phyloP scores from a whole-genome alignment of 1,140 invertebrate genomes.

The Dryas iulia region DNA sequence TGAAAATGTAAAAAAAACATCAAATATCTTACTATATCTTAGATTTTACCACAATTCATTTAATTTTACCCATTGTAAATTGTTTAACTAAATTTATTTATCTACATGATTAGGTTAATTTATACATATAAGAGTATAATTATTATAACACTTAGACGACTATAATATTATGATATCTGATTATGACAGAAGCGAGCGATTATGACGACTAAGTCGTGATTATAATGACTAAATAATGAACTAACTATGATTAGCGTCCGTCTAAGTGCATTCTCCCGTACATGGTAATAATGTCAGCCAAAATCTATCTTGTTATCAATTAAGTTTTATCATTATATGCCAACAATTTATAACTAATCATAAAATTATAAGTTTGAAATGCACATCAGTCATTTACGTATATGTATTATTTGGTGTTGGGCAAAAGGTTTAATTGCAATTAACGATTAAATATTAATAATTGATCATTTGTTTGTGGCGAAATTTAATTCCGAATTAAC shows the following conservation, averaged over 20 bases:
- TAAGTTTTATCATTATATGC: neutral
- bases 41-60: constrained; percentile 2
- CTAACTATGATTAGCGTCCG: neutral
- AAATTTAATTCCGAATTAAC: too few relatives aligned
- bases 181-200: neutral
- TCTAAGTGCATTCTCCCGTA: neutral
- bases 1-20: neutral
- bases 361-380: neutral
- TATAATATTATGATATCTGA: constrained; percentile 2
- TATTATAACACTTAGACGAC: constrained; percentile 1
- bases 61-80: constrained; percentile 16
- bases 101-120: constrained; percentile 5
- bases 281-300: neutral
- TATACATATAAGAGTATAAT: neutral
- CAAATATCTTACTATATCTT: neutral
- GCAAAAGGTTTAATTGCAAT: too few relatives aligned
- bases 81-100: constrained; percentile 21
- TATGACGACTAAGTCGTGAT: neutral
- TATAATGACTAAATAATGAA: neutral
- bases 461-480: too few relatives aligned
- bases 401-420: too few relatives aligned
- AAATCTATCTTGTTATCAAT: neutral
- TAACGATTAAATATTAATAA: too few relatives aligned
- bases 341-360: neutral
- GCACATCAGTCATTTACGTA: constrained; percentile 3